Evolutionary conservation across 2,888 invertebrate species (phyloP).

Genomic region (Miltochrista miniata): DNA sequence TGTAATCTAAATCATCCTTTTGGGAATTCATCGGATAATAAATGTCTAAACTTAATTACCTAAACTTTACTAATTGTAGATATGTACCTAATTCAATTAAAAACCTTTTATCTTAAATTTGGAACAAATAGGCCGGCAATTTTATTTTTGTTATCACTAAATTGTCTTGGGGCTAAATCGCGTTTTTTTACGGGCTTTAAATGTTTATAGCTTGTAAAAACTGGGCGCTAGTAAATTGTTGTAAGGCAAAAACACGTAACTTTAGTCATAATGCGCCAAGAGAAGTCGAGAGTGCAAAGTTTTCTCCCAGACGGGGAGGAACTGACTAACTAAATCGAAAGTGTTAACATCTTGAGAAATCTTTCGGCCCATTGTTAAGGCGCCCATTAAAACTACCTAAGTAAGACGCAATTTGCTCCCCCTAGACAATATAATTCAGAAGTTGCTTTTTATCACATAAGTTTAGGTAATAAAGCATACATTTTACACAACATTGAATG

Average conservation of each 20-base stretch:
- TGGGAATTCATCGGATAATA: too few species aligned
- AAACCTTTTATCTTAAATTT: constrained; percentile 1
- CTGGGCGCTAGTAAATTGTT: constrained; percentile 49
- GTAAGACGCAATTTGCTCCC: constrained; percentile 3
- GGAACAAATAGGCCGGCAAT: not conserved
- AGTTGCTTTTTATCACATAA: not conserved
- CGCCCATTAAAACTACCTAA: constrained; percentile 32
- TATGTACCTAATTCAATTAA: not conserved
- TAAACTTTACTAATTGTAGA: too few species aligned
- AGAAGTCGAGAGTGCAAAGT: constrained; percentile 64
- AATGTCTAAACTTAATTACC: too few species aligned
- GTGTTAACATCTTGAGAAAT: constrained; percentile 50
- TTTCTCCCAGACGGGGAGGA: constrained; percentile 53
- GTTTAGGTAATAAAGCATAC: too few species aligned
- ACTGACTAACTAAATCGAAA: constrained; percentile 53
- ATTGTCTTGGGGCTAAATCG: constrained; percentile 4
- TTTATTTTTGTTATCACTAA: not conserved
- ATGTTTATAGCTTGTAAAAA: constrained; percentile 17
- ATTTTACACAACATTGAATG: too few species aligned
- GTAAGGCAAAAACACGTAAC: constrained; percentile 66
- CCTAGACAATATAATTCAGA: constrained; percentile 2
- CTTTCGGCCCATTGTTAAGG: constrained; percentile 39
- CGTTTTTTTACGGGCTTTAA: constrained; percentile 10
- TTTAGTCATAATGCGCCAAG: constrained; percentile 63
- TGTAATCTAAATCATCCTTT: too few species aligned